phyloP scores from a whole-genome alignment of 2,888 invertebrate genomes.

The Chironomus riparius region DNA sequence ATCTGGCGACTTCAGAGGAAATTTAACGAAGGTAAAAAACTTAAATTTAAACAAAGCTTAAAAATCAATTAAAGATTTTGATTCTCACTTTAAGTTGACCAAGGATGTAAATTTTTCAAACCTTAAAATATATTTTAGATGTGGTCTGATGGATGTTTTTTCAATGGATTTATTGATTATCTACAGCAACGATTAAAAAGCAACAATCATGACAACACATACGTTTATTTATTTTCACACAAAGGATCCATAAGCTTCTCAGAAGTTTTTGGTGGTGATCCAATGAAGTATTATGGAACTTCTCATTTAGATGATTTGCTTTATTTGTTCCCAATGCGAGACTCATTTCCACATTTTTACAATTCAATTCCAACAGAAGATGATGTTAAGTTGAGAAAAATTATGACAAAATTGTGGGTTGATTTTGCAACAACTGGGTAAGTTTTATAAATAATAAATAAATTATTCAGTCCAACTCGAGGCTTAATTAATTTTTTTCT shows the following conservation, averaged over 20 bases:
- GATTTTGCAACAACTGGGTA: slow-evolving; percentile 69
- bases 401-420: slow-evolving; percentile 58
- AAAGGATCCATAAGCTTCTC: slow-evolving; percentile 60
- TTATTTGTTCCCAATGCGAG: slow-evolving; percentile 64
- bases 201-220: slow-evolving; percentile 44
- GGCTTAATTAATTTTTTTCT: no score
- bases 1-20: no score
- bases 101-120: no score
- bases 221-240: slow-evolving; percentile 59
- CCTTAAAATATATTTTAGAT: slow-evolving; percentile 40
- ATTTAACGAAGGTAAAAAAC: no score
- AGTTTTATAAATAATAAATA: slow-evolving; percentile 30
- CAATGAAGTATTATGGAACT: slow-evolving; percentile 55
- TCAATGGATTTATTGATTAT: slow-evolving; percentile 55
- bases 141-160: slow-evolving; percentile 59
- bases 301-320: slow-evolving; percentile 77
- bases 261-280: slow-evolving; percentile 56
- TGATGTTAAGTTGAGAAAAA: slow-evolving; percentile 52
- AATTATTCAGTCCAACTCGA: no score
- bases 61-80: no score
- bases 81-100: no score
- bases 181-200: slow-evolving; percentile 47
- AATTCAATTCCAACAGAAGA: slow-evolving; percentile 47
- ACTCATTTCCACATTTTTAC: slow-evolving; percentile 46
- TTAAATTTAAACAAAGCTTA: no score